phyloP scores from a whole-genome alignment of 2,797 vertebrate genomes.

The Ctenosaura bakeri region DNA sequence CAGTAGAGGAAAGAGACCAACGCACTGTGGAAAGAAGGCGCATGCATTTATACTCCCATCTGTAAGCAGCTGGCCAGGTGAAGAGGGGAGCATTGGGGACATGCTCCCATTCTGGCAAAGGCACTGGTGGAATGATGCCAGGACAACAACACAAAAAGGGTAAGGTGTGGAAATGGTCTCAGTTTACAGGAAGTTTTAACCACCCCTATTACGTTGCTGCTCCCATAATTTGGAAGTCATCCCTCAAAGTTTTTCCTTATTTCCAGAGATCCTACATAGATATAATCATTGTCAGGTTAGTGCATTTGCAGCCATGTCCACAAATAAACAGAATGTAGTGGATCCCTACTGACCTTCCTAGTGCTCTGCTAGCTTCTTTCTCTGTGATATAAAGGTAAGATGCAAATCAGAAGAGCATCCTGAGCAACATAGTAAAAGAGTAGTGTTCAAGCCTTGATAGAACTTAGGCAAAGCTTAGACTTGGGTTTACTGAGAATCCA shows the following conservation, averaged over 20 bases:
- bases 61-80: too few species aligned
- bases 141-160: too few species aligned
- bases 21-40: too few species aligned
- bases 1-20: too few species aligned
- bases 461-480: background rate
- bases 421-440: background rate
- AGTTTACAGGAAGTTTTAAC: background rate
- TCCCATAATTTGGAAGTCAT: background rate
- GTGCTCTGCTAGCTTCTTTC: background rate
- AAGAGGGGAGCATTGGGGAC: too few species aligned
- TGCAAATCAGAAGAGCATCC: background rate
- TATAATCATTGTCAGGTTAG: background rate
- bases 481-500: background rate
- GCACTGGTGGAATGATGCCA: too few species aligned
- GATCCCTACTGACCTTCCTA: background rate
- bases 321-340: background rate
- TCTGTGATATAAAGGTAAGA: background rate
- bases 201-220: background rate
- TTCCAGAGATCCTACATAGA: background rate
- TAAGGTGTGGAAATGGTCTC: too few species aligned
- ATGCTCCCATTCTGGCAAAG: too few species aligned
- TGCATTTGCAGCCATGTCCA: too few species aligned
- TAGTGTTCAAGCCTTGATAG: background rate
- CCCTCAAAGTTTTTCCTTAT: background rate
- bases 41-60: too few species aligned